Conservation (phyloP, 2,113 vertebrate species). For the Corvus cornix region DNA sequence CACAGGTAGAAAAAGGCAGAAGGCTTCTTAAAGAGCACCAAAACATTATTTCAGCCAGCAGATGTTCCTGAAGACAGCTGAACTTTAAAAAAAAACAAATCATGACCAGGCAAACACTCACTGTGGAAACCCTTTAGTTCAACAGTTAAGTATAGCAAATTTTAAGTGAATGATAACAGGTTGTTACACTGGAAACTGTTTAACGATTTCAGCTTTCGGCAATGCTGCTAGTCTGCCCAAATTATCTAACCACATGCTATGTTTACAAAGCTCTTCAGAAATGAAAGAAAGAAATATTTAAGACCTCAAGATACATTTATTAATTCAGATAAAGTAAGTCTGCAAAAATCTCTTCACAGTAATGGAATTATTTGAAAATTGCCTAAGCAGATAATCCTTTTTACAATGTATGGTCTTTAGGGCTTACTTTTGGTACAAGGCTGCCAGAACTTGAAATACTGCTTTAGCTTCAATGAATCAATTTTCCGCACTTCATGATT, state of each 20-base stretch:
- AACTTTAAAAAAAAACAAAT: not conserved
- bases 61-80: not conserved
- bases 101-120: not conserved
- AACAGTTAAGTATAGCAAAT: not conserved
- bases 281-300: not conserved
- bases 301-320: not conserved
- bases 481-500: not conserved
- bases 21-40: not conserved
- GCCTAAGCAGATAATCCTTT: not conserved
- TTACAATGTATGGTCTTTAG: not conserved
- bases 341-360: not conserved
- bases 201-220: not conserved
- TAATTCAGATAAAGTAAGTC: not conserved
- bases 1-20: not conserved
- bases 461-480: not conserved
- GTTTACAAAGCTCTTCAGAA: not conserved
- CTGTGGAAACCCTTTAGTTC: not conserved
- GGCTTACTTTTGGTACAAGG: not conserved
- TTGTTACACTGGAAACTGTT: constrained; percentile 1
- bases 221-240: not conserved
- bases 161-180: not conserved
- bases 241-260: not conserved
- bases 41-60: not conserved
- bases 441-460: not conserved
- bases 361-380: not conserved